Base-by-base conservation (phyloP, 2,113 vertebrate species). In the Riparia riparia region DNA sequence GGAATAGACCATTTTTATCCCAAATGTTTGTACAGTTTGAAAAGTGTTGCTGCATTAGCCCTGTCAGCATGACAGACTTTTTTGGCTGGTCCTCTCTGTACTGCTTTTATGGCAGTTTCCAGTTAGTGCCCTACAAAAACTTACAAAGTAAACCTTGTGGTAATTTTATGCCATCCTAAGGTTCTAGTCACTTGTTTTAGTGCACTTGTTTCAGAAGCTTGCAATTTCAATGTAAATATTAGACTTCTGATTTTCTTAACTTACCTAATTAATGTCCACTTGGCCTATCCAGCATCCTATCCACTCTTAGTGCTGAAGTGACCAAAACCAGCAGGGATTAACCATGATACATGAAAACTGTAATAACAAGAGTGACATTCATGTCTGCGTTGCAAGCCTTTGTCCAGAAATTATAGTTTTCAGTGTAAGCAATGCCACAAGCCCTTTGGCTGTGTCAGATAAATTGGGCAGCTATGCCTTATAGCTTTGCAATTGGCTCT, bases 31-130 rank as follows among this genome's bases (percentile, higher is more conserved):
- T 78, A 77, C 42, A 58, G 12, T 56, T 63, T 86, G 68, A 86
- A 93, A 91, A 88, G 56, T 66, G 60, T 70, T 90, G 51, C 51
- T 96, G 14, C 89, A 50, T 91, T 94, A 89, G n/a, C 15, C 17
- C 44, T 90, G 82, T 41, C 95, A 95, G 19, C 26, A n/a, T 80
- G 74, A 79, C 56, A 88, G 50, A 85, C 58, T 82, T 79, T 81
- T 22, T 60, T 91, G 65, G 54, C 81, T 85, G 45, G 18, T 91
- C 18, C 26, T 80, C 26, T 94, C 61, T 79, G 12, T 39, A 26
- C 31, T 82, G 15, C 16, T 77, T 85, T 63, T 90, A 16, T 4
- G 14, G 21, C 53, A 69, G 42, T 77, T 93, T 90, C 37, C 49
- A 80, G 34, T 82, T 91, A 1, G 0, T 80, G 32, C 42, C 50